Evolutionary conservation across 2,113 vertebrate genomes (phyloP), one percentile per base, ranked within the genome.

Genomic region (Jacana jacana): DNA sequence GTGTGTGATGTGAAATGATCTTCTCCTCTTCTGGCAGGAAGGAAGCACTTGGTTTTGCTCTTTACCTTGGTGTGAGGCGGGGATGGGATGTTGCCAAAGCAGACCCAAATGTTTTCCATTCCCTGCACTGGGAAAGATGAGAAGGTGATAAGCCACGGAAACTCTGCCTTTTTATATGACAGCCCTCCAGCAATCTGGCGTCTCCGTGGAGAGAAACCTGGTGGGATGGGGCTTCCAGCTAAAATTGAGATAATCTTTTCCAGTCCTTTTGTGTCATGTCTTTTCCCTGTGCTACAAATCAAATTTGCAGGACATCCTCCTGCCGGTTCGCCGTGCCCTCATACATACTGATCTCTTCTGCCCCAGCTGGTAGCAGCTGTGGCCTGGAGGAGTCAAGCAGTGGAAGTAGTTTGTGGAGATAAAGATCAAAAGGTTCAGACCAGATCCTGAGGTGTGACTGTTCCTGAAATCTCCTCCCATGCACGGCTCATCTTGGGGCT

Each of bases 361-460:
- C 6, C 88, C 81, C 79, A 23, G 51, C 78, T 81, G 80, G 72
- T 27, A 91, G 89, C 89, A 88, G 77, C 61, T 63, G 58, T 57
- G 82, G 60, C 55, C 57, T 2, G 2, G 49, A 58, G 69, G 83
- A 89, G 75, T 58, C 77, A 35, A 42, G 78, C 4, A 11, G 39
- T 83, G 95, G 91, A 93, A 94, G 93, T 51, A 76, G 72, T 80
- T 75, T n/a, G 86, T 64, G 77, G 68, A 28, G 94, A 95, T 95
- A 93, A 91, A 89, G 86, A 96, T 96, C n/a, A 4, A 24, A 81
- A 82, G 66, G 39, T 46, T 96, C 27, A 39, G 93, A 92, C 83
- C 91, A 92, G 95, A 84, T 89, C 95, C 96, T 76, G 96, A 86
- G 88, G 70, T 86, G 91, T 0, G 28, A 54, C 88, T 51, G 81